phyloP scores from a whole-genome alignment of 2,888 invertebrate genomes.

The Hydrotaea cyrtoneurina region DNA sequence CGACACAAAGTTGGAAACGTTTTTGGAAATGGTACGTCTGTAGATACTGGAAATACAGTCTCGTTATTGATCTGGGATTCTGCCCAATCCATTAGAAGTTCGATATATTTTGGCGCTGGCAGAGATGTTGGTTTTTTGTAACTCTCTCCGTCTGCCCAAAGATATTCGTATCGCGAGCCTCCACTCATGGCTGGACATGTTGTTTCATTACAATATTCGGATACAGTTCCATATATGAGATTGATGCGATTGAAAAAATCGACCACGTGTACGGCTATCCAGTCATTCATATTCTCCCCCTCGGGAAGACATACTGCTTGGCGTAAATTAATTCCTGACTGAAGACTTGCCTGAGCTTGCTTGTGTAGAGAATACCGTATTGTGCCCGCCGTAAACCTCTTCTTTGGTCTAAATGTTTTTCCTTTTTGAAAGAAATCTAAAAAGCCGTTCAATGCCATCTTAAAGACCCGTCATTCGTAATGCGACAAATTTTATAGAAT shows the following conservation, averaged over 20 bases:
- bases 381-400: slow-evolving; percentile 92
- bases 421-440: slow-evolving; percentile 90
- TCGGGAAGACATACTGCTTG: slow-evolving; percentile 90
- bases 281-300: slow-evolving; percentile 93
- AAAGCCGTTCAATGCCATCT: slow-evolving; percentile 87
- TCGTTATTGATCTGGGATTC: slow-evolving; percentile 95
- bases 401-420: slow-evolving; percentile 95
- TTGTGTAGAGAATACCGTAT: slow-evolving; percentile 92
- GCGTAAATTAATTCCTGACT: slow-evolving; percentile 92
- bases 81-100: slow-evolving; percentile 94
- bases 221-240: slow-evolving; percentile 93
- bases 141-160: slow-evolving; percentile 92
- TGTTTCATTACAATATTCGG: slow-evolving; percentile 90
- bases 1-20: slow-evolving; percentile 89
- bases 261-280: slow-evolving; percentile 96
- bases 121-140: slow-evolving; percentile 90
- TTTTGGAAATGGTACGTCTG: slow-evolving; percentile 93
- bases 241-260: slow-evolving; percentile 97
- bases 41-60: slow-evolving; percentile 87
- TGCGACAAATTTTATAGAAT: not conserved
- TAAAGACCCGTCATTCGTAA: slow-evolving; percentile 25
- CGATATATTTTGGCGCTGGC: slow-evolving; percentile 92
- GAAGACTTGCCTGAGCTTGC: slow-evolving; percentile 93
- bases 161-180: slow-evolving; percentile 92
- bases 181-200: slow-evolving; percentile 95